These are phyloP conservation scores for Beris morrisii DNA, from an alignment of 2,888 invertebrate genomes.

Conservation along the genomic window DNA sequence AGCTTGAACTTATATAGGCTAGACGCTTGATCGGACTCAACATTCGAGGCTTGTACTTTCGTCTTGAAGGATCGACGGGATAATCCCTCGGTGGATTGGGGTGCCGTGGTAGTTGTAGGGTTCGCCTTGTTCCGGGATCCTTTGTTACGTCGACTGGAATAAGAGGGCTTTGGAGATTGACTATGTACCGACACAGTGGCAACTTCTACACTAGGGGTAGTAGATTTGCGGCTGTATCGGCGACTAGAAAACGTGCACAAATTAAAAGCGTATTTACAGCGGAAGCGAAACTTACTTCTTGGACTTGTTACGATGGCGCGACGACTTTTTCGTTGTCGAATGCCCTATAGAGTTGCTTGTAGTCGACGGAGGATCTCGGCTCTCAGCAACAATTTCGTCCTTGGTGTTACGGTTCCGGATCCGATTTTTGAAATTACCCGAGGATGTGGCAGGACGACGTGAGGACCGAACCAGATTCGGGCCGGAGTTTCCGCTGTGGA, in stretches of 20 bases:
- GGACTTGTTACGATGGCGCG: slow-evolving; percentile 36
- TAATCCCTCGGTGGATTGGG: slow-evolving; percentile 46
- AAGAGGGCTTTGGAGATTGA: slow-evolving; percentile 54
- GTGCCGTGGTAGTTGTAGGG: slow-evolving; percentile 45
- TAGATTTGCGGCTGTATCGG: slow-evolving; percentile 40
- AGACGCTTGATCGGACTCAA: slow-evolving; percentile 62
- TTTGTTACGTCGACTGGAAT: slow-evolving; percentile 61
- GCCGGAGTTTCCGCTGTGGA: slow-evolving; percentile 58
- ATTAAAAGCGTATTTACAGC: slow-evolving; percentile 33
- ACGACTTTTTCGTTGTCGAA: slow-evolving; percentile 34
- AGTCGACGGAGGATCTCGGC: slow-evolving; percentile 32
- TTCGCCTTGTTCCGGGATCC: slow-evolving; percentile 48
- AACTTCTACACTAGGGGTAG: slow-evolving; percentile 60
- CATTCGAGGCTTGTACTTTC: slow-evolving; percentile 58
- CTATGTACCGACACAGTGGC: slow-evolving; percentile 70
- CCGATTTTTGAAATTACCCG: slow-evolving; percentile 63
- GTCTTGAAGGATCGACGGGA: slow-evolving; percentile 70
- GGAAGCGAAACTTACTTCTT: slow-evolving; percentile 40
- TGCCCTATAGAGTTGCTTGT: slow-evolving; percentile 29
- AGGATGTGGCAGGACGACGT: slow-evolving; percentile 59
- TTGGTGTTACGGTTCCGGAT: slow-evolving; percentile 56
- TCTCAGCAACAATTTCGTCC: slow-evolving; percentile 51
- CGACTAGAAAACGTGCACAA: slow-evolving; percentile 36
- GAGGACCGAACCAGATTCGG: slow-evolving; percentile 57
- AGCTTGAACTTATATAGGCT: slow-evolving; percentile 80